phyloP scores from a whole-genome alignment of 2,113 vertebrate genomes.

The Micromys minutus region DNA sequence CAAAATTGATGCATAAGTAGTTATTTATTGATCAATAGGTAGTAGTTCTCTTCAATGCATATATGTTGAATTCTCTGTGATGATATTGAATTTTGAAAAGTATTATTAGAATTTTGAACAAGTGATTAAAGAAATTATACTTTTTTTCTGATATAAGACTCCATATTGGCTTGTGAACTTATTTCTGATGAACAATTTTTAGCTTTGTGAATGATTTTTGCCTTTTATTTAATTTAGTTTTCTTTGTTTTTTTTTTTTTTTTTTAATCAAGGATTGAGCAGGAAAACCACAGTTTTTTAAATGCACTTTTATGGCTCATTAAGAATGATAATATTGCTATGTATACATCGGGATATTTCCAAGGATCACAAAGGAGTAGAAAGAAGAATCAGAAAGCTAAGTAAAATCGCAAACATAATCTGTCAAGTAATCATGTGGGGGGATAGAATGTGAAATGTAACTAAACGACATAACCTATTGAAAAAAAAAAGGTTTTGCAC shows the following conservation, averaged over 20 bases:
- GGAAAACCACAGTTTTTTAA: background rate
- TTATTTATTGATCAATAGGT: background rate
- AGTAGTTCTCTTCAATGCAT: background rate
- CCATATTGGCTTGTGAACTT: background rate
- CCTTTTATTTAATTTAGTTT: background rate
- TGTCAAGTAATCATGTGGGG: background rate
- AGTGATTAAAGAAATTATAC: background rate
- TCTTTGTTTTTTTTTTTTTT: background rate
- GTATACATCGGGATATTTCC: background rate
- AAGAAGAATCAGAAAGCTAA: background rate
- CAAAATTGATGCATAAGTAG: background rate
- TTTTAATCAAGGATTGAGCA: background rate
- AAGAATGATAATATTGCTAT: background rate
- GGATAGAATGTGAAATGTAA: too few species aligned
- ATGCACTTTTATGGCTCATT: too few species aligned
- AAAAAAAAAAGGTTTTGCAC: background rate
- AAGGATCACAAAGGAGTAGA: background rate
- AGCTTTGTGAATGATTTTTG: background rate
- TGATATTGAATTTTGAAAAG: background rate
- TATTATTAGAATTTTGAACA: background rate
- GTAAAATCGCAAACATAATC: background rate
- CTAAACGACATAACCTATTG: too few species aligned
- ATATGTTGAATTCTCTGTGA: background rate
- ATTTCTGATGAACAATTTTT: background rate
- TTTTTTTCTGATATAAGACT: background rate